Evolutionary conservation across 2,113 vertebrate genomes (phyloP), one percentile per base, ranked within the genome.

Genomic region (Falco punctatus): DNA sequence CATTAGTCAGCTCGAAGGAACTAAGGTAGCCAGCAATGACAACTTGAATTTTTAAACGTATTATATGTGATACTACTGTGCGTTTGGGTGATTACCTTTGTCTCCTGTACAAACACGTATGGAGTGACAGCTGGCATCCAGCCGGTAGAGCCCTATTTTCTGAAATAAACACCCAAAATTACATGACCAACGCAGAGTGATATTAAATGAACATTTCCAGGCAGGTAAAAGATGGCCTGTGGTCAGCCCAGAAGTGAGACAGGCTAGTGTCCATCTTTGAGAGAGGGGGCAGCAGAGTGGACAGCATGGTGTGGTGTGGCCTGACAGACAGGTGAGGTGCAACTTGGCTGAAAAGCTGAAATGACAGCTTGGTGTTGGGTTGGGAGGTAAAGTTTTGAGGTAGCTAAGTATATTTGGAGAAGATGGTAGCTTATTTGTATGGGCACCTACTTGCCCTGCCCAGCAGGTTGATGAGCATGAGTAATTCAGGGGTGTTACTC

Each of bases 21-120:
- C 48, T 44, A 44, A 81, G 32, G 13, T 61, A 65, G 23, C 40
- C 54, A 70, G 27, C 4, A 7, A 2, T 28, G 38, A 24, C 57
- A 79, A 19, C 15, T 85, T 88, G 21, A 35, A 32, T 52, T 65
- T 80, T 35, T 35, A 88, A 80, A 35, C 8, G 5, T 79, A 58
- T 71, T 44, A 12, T 74, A 3, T 33, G 9, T 18, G 9, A 22
- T 27, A 48, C 23, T 89, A 0, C 5, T 86, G 13, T 65, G 9
- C 21, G 4, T 82, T 92, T n/a, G 82, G 52, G 13, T 88, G 18
- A 28, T 84, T 57, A 57, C 10, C 20, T 64, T 71, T 88, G n/a
- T 79, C 32, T 85, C 35, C 33, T 6, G 3, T 55, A 35, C 8
- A 4, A 17, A 16, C 0, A 0, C 19, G 12, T 19, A 12, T 6